Percentiles rank a stretch among this genome's conserved stretches.
Evolutionary conservation across 2,888 invertebrate genomes (phyloP).

Genomic region (Tromatobia lineatoria): DNA sequence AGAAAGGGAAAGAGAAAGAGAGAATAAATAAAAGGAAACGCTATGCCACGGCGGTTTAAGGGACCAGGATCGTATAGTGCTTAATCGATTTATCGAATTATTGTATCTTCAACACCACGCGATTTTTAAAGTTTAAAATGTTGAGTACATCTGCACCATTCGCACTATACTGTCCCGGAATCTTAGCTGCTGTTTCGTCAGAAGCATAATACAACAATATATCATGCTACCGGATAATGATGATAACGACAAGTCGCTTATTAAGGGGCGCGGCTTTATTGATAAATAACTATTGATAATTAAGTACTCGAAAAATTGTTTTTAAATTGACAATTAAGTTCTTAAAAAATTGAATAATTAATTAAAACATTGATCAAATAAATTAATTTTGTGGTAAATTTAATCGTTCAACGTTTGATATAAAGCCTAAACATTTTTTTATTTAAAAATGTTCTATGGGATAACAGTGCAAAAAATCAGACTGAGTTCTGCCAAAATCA

Average conservation of each 20-base stretch:
- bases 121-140: slow-evolving; percentile 5
- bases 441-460: too few species aligned
- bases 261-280: not conserved
- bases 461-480: too few species aligned
- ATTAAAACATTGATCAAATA: too few species aligned
- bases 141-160: not conserved
- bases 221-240: not conserved
- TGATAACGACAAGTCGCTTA: slow-evolving; percentile 5
- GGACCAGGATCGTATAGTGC: slow-evolving; percentile 51
- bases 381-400: too few species aligned
- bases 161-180: slow-evolving; percentile 44
- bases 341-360: too few species aligned
- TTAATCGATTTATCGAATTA: slow-evolving; percentile 10
- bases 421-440: too few species aligned
- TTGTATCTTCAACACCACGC: not conserved
- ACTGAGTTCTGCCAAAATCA: too few species aligned
- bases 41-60: slow-evolving; percentile 15
- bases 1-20: not conserved
- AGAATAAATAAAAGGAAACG: not conserved
- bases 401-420: too few species aligned
- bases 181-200: slow-evolving; percentile 21
- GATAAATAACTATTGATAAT: not conserved
- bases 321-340: not conserved
- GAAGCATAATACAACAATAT: not conserved
- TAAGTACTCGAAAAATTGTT: too few species aligned